A percentile compares a stretch with the other conserved stretches of the same genome.
Conservation (phyloP, 1,140 invertebrate genomes). For the Drepana arcuata region DNA sequence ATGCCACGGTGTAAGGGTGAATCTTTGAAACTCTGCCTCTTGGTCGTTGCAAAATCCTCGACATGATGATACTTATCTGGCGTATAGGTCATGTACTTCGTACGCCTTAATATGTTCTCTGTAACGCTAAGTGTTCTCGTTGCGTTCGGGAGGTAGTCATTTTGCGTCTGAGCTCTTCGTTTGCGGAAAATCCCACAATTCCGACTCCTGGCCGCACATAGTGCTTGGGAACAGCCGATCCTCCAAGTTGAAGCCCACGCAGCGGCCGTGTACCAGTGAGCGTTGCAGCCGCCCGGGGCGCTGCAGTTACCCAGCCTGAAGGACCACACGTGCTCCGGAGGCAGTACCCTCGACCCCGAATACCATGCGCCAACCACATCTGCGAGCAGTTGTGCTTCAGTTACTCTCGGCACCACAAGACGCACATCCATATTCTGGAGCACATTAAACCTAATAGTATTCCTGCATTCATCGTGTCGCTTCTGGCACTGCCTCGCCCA, state of each 20-base stretch:
- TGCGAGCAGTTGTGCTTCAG: constrained; percentile 50
- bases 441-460: constrained; percentile 54
- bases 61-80: constrained; percentile 11
- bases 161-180: constrained; percentile 8
- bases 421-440: constrained; percentile 60
- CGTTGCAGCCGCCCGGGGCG: constrained; percentile 44
- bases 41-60: constrained; percentile 29
- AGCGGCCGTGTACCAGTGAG: constrained; percentile 52
- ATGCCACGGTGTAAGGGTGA: constrained; percentile 41
- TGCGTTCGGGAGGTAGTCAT: constrained; percentile 9
- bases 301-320: constrained; percentile 47
- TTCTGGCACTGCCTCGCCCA: constrained; percentile 62
- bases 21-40: constrained; percentile 11
- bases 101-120: constrained; percentile 38
- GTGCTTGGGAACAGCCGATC: constrained; percentile 52
- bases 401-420: constrained; percentile 39
- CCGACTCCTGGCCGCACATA: constrained; percentile 40
- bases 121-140: constrained; percentile 19
- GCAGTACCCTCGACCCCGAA: constrained; percentile 41
- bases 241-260: constrained; percentile 60
- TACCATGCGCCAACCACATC: constrained; percentile 58
- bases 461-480: constrained; percentile 56
- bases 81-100: constrained; percentile 40
- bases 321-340: constrained; percentile 47
- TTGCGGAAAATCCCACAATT: constrained; percentile 45